Conservation (phyloP, 2,113 vertebrate genomes). For the Eptatretus burgeri region DNA sequence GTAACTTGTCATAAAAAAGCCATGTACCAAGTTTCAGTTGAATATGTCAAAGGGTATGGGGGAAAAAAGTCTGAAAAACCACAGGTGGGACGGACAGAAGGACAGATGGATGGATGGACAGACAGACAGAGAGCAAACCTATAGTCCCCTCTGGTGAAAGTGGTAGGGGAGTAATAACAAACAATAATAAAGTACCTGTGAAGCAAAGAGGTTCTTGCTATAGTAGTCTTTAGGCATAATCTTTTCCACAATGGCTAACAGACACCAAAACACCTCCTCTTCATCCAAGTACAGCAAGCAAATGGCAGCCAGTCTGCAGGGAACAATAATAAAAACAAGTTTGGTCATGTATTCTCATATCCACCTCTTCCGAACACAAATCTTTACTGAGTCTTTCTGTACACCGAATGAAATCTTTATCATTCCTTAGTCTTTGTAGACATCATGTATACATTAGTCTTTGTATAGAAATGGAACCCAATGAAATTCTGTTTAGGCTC, state of each 20-base stretch:
- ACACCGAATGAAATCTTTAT: neutral
- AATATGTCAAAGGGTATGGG: too few species aligned
- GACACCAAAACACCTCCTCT: conserved; percentile 77
- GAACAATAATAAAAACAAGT: conserved; percentile 1
- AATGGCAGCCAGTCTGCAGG: conserved; percentile 42
- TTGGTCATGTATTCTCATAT: neutral
- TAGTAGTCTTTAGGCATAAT: conserved; percentile 74
- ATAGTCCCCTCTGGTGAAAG: too few species aligned
- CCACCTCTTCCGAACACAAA: neutral
- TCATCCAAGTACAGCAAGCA: conserved; percentile 44
- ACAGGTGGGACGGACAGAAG: too few species aligned
- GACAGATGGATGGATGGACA: too few species aligned
- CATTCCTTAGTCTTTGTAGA: neutral
- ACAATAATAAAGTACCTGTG: conserved; percentile 29
- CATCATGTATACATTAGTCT: neutral
- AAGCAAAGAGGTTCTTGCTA: conserved; percentile 42
- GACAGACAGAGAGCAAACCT: too few species aligned
- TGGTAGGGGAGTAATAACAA: too few species aligned
- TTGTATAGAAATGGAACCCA: too few species aligned
- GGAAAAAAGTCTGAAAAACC: too few species aligned
- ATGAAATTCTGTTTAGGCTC: neutral
- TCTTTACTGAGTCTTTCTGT: neutral
- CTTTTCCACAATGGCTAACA: conserved; percentile 48
- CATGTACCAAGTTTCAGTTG: too few species aligned
- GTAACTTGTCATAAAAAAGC: too few species aligned